Conservation (phyloP, 2,888 invertebrate species). For the Eudemis profundana region DNA sequence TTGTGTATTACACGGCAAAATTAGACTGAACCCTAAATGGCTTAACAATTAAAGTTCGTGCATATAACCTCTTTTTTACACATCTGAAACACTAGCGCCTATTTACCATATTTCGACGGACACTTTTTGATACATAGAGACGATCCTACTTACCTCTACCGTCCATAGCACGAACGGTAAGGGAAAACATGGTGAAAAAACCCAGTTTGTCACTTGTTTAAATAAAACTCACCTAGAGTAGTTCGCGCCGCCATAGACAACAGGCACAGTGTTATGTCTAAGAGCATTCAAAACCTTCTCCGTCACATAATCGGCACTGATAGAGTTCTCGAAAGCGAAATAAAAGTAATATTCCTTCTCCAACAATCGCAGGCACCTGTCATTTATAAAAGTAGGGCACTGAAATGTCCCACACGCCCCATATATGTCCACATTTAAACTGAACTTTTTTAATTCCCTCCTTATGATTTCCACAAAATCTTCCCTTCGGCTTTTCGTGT, state of each 20-base stretch:
- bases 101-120: too few species aligned
- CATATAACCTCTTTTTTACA: too few species aligned
- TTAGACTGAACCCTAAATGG: too few species aligned
- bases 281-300: constrained; percentile 66
- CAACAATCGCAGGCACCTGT: constrained; percentile 57
- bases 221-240: constrained; percentile 51
- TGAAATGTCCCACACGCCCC: constrained; percentile 59
- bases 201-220: too few species aligned
- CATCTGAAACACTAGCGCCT: too few species aligned
- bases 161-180: too few species aligned
- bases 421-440: constrained; percentile 59
- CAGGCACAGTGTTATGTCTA: constrained; percentile 62
- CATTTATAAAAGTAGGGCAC: constrained; percentile 49
- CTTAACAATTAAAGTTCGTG: too few species aligned
- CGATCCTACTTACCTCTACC: too few species aligned
- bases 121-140: too few species aligned
- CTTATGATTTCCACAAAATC: constrained; percentile 52
- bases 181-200: too few species aligned
- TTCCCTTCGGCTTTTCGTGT: constrained; percentile 54
- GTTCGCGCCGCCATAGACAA: constrained; percentile 71
- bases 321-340: constrained; percentile 69
- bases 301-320: constrained; percentile 68
- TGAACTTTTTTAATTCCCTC: constrained; percentile 52
- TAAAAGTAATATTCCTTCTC: constrained; percentile 67
- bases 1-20: too few species aligned